Evolutionary conservation across 2,113 vertebrate species (phyloP).

Genomic region (Phodopus roborovskii): DNA sequence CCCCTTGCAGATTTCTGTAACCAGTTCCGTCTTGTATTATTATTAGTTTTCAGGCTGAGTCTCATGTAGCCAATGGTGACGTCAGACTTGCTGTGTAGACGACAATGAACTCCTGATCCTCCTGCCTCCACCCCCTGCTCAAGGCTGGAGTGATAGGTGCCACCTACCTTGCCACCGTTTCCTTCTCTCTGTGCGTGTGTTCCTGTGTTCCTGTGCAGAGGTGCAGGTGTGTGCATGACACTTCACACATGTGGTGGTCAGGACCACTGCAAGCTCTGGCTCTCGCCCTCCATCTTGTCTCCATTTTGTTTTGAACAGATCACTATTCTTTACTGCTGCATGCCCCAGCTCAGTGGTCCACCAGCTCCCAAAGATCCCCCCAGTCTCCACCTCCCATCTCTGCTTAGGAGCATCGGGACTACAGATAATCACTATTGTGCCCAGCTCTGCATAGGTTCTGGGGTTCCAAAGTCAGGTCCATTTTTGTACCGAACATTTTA

Average conservation of each 20-base stretch:
- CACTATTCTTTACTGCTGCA: neutral
- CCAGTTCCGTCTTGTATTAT: neutral
- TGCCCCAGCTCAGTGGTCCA: neutral
- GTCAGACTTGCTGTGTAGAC: neutral
- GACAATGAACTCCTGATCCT: neutral
- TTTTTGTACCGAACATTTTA: neutral
- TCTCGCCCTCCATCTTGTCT: neutral
- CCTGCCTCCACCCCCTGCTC: neutral
- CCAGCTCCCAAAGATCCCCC: neutral
- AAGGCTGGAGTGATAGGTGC: neutral
- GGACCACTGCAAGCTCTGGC: neutral
- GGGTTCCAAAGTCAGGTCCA: neutral
- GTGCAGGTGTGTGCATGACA: neutral
- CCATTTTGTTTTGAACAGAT: neutral
- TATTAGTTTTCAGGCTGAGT: neutral
- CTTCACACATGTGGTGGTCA: too few species aligned
- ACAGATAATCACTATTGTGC: neutral
- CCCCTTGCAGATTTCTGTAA: slow-evolving; percentile 28
- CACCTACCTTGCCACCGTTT: neutral
- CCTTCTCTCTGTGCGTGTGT: neutral
- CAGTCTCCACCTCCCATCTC: neutral
- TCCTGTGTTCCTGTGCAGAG: neutral
- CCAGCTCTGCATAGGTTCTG: neutral
- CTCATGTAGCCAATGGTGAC: neutral
- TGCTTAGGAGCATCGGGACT: neutral